Evolutionary conservation across 2,113 vertebrate species (phyloP), one percentile per base, ranked within the genome.

Genomic region (Seriola quinqueradiata): DNA sequence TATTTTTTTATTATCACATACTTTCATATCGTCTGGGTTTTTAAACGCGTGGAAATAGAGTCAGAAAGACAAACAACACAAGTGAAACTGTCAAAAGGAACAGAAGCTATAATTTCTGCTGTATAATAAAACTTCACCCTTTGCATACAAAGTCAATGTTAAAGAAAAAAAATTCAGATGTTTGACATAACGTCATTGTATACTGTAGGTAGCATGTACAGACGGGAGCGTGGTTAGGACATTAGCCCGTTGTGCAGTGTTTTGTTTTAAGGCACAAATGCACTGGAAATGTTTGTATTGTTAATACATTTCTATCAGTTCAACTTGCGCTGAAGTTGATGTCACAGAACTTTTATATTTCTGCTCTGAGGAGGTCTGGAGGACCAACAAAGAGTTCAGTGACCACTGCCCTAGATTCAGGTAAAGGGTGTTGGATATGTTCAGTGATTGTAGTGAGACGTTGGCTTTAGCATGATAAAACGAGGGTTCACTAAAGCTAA

Each of bases 181-280:
- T 80, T 76, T 72, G 19, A 86, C 48, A 77, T 54, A 63, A 50
- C 16, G 63, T 83, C 63, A 7, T 48, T 80, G 77, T 82, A 64
- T 55, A 12, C 69, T 28, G 54, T 79, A 86, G 76, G 84, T 82
- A 78, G 87, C 63, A 73, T 91, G 87, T 92, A 92, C 82, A 90
- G 79, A 70, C 36, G 34, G 63, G 75, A 84, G 68, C 0, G 70
- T 54, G 60, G 10, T 78, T 63, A 65, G 77, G 52, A 88, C 32
- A 55, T 81, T 83, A 88, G 65, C 76, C 52, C 68, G 42, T 64
- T 87, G 81, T 82, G 66, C 81, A 85, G 73, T 82, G 78, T 90
- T 87, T 78, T 64, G 60, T 87, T 75, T 82, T 10, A 71, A 87
- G 86, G 89, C 90, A 74, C 85, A 90, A 90, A 88, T 67, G 84